Conservation (phyloP, 2,797 vertebrate species). For the Chloroceryle inda region DNA sequence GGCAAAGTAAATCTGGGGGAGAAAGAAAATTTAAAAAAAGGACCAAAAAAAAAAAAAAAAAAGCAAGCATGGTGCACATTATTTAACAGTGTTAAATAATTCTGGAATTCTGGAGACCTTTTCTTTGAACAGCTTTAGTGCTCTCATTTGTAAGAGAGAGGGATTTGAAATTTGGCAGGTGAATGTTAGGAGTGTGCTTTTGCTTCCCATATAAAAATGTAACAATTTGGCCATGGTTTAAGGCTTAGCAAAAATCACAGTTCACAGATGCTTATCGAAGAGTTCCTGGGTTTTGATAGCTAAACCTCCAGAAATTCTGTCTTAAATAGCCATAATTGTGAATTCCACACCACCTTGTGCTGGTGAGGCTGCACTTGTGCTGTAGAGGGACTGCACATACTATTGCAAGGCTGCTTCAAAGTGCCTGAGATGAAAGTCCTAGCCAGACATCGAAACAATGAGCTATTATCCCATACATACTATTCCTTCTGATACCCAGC, state of each 20-base stretch:
- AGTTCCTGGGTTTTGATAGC: background rate
- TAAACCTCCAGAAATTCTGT: conserved; percentile 16
- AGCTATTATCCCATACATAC: background rate
- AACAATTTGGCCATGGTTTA: background rate
- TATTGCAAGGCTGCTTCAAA: background rate
- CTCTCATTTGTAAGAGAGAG: background rate
- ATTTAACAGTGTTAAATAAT: conserved; percentile 29
- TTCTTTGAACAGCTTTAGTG: conserved; percentile 30
- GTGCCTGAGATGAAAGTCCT: background rate
- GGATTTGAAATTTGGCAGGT: conserved; percentile 23
- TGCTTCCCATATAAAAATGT: conserved; percentile 10
- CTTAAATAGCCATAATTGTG: background rate
- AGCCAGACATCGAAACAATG: background rate
- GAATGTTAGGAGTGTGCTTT: conserved; percentile 1
- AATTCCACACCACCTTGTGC: background rate
- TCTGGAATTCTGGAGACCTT: conserved; percentile 23
- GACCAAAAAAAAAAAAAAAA: background rate
- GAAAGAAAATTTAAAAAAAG: background rate
- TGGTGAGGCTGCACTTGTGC: background rate
- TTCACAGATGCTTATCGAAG: conserved; percentile 29
- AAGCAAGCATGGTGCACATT: background rate
- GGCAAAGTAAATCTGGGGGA: background rate
- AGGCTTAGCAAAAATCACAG: background rate
- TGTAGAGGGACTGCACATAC: background rate
- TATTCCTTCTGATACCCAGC: background rate